These are phyloP conservation scores for Phyllopteryx taeniolatus DNA, from an alignment of 2,113 vertebrate genomes.

Conservation along the genomic window DNA sequence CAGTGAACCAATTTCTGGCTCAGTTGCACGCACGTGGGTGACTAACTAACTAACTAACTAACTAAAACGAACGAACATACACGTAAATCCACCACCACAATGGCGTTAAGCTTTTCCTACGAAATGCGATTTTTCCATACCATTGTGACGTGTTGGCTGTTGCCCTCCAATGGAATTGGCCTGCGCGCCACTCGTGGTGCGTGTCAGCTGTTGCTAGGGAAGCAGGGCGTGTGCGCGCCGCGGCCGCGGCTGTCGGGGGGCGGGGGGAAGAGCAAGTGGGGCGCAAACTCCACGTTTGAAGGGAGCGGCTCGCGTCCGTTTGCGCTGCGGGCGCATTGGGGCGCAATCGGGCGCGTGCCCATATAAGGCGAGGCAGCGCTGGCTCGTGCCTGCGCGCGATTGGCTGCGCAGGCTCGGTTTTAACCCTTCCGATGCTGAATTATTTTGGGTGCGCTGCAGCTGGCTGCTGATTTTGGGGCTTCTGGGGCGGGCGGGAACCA, in stretches of 20 bases:
- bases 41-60: no score
- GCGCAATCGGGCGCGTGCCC: constrained; percentile 66
- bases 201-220: constrained; percentile 67
- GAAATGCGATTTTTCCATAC: no score
- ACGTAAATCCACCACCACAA: neutral
- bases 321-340: constrained; percentile 38
- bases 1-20: no score
- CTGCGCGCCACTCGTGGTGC: neutral
- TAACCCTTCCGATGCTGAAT: constrained; percentile 76
- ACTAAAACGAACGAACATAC: no score
- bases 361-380: constrained; percentile 77
- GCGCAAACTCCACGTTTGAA: constrained; percentile 22
- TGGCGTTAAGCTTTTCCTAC: neutral
- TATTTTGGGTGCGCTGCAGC: constrained; percentile 39
- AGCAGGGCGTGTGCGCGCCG: constrained; percentile 73
- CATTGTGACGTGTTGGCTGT: neutral
- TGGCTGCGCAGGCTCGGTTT: constrained; percentile 57
- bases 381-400: constrained; percentile 69
- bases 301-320: constrained; percentile 9
- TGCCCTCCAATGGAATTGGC: neutral
- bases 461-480: neutral
- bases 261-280: constrained; percentile 26
- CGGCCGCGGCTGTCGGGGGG: constrained; percentile 59
- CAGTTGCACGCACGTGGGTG: no score
- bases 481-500: neutral